Conservation (phyloP, 2,113 vertebrate genomes). For the Saguinus midas region DNA sequence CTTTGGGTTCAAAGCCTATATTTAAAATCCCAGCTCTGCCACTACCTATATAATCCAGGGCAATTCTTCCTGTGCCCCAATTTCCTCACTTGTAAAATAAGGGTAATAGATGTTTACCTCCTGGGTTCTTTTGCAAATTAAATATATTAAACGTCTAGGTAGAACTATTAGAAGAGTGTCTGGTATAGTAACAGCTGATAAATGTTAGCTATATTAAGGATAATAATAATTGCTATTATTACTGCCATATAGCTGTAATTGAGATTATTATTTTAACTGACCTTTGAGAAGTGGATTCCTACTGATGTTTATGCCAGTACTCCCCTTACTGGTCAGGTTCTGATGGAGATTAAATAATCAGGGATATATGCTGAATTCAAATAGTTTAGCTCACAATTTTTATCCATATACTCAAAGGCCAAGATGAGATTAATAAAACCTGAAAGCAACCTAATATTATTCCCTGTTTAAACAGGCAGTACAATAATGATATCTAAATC, state of each 20-base stretch:
- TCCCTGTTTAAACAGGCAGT: background rate
- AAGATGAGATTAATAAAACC: background rate
- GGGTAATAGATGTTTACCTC: background rate
- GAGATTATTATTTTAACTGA: background rate
- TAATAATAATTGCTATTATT: background rate
- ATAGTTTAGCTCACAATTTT: background rate
- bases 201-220: background rate
- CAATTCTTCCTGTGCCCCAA: background rate
- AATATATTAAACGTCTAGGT: background rate
- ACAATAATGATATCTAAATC: constrained; percentile 1
- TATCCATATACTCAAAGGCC: background rate
- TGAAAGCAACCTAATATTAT: background rate
- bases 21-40: background rate
- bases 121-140: constrained; percentile 10
- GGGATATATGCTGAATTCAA: background rate
- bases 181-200: background rate
- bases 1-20: background rate
- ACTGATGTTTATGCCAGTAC: background rate
- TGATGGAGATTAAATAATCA: background rate
- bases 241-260: background rate
- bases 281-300: constrained; percentile 23
- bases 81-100: constrained; percentile 16
- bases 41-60: background rate
- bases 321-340: background rate
- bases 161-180: background rate